Base-by-base conservation (phyloP, 2,797 vertebrate genomes). In the Enteromius afrohamiltoni region DNA sequence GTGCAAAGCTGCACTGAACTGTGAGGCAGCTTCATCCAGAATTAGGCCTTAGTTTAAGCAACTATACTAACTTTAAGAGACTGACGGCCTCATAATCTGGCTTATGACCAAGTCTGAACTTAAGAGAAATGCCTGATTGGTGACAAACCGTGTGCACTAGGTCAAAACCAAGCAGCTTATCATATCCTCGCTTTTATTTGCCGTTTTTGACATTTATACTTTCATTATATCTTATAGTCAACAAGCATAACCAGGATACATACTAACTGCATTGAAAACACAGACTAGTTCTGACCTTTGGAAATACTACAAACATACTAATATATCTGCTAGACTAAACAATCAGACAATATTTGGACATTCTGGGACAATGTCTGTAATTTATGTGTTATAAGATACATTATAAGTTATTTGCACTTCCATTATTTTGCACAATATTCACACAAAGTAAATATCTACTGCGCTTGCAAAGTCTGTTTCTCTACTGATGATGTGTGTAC, bases 41-140 rank as follows among this genome's bases (percentile, higher is more conserved):
- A 80, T 70, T 69, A 55, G 65, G 62, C 42, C 76, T 64, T 58
- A n/a, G 17, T 45, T 45, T 13, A 14, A 31, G 55, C 23, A 29
- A 45, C 37, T 45, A 11, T 21, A 23, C 31, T 55, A 60, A 77
- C 34, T 76, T 76, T 42, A 58, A 77, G 4, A 77, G 34, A 77
- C 17, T 42, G n/a, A 58, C 1, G 0, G 1, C 17, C 14, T 60
- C 2, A 5, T 58, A 42, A 76, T 26, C 34, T 11, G 53, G 4
- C 0, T 76, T 26, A 37, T 16, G 29, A 55, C 19, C 6, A 55
- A 37, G 6, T 75, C 71, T 58, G 53, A 42, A 76, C 34, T 77
- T 4, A 60, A 19, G 29, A 6, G 0, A 53, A 34, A 34, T n/a
- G 29, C 21, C 29, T 6, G 6, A 53, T 4, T n/a, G 49, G 29